Evolutionary conservation across 2,888 invertebrate genomes (phyloP).

Genomic region (Gastracanthus pulcherrimus): DNA sequence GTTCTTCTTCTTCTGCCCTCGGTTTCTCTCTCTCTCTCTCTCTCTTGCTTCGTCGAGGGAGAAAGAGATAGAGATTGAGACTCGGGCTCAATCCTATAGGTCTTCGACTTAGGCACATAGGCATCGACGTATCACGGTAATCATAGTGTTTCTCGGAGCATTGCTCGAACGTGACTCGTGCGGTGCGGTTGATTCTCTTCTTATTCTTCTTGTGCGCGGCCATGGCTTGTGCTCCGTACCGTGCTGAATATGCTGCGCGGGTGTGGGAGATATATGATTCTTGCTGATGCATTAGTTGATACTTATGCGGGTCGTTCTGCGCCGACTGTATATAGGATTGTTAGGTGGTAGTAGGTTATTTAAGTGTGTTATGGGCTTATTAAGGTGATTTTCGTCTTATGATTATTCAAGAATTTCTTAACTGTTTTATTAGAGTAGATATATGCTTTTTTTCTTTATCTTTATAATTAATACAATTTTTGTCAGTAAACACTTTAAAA

Average conservation of each 20-base stretch:
- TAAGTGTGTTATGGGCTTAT: too few species aligned
- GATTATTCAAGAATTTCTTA: not conserved
- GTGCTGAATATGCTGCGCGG: not conserved
- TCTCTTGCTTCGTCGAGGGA: not conserved
- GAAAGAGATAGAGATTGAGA: too few species aligned
- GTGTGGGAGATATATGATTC: not conserved
- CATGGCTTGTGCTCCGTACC: not conserved
- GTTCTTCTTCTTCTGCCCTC: not conserved
- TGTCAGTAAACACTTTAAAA: too few species aligned
- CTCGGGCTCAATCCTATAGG: too few species aligned
- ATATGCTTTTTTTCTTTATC: too few species aligned
- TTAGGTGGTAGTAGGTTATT: too few species aligned
- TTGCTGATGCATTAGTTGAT: slow-evolving; percentile 1
- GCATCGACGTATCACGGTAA: slow-evolving; percentile 68
- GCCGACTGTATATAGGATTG: not conserved
- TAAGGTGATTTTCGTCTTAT: not conserved
- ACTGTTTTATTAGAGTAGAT: not conserved
- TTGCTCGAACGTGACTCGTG: slow-evolving; percentile 74
- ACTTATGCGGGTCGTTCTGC: not conserved
- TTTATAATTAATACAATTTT: too few species aligned
- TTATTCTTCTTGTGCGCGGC: not conserved
- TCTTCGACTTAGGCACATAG: slow-evolving; percentile 64
- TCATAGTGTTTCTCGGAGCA: slow-evolving; percentile 74
- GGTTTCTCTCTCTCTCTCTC: not conserved
- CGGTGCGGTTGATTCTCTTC: not conserved